These are phyloP conservation scores for Galaxias olidus DNA, from an alignment of 2,797 vertebrate genomes.

Conservation along the genomic window DNA sequence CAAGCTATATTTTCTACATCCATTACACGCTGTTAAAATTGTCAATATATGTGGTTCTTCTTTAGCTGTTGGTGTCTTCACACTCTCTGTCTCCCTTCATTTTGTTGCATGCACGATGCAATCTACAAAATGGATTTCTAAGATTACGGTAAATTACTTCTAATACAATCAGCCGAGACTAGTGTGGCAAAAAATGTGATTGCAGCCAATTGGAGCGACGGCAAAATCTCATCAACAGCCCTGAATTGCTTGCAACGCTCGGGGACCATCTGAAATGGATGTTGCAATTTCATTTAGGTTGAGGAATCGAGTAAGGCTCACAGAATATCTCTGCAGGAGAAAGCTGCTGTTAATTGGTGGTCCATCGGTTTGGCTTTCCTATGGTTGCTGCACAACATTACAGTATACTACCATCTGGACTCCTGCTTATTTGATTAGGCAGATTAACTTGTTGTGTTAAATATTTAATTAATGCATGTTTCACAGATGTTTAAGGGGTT, in stretches of 20 bases:
- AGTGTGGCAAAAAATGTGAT: constrained; percentile 49
- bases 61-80: constrained; percentile 3
- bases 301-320: constrained; percentile 40
- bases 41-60: not conserved
- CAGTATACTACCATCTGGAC: not conserved
- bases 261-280: constrained; percentile 42
- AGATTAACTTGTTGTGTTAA: constrained; percentile 21
- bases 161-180: constrained; percentile 51
- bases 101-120: constrained; percentile 39
- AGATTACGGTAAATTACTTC: constrained; percentile 54
- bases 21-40: not conserved
- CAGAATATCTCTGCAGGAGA: constrained; percentile 16
- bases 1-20: too few relatives aligned
- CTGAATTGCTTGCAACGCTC: constrained; percentile 46
- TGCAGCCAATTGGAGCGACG: constrained; percentile 50
- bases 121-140: constrained; percentile 50
- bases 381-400: not conserved
- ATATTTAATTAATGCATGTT: constrained; percentile 33
- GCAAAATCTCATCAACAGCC: constrained; percentile 55
- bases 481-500: constrained; percentile 20
- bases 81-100: constrained; percentile 27
- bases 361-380: constrained; percentile 11
- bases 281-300: constrained; percentile 48
- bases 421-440: constrained; percentile 33
- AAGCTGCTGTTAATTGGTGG: constrained; percentile 34